Evolutionary conservation across 2,888 invertebrate genomes (phyloP), one percentile per base, ranked within the genome.

Genomic region (Habrosyne pyritoides): DNA sequence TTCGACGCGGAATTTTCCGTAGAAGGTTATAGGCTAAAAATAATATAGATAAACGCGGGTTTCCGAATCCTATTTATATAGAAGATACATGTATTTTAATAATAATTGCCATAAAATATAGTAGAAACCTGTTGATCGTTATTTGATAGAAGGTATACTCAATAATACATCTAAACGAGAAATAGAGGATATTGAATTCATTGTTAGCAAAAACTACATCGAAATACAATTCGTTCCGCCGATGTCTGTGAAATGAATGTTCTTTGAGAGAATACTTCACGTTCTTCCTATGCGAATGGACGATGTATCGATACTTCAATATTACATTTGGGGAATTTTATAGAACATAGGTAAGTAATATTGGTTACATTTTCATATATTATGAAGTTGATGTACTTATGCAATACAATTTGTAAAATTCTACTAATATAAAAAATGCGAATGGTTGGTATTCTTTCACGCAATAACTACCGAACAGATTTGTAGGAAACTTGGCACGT

Each of bases 191-290:
- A 42, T 42, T 42, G 18, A 42, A 42, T 14, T 36, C 14, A 14
- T 36, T 36, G 36, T 36, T 36, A 30, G 47, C 21, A 24, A 36
- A 18, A 18, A n/a, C 21, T 47, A 30, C 46, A 30, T 30, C 12
- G 47, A 22, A 47, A 47, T 33, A 24, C n/a, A 33, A 21, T 21
- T 30, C 47, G 30, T 47, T 53, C 47, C 22, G 42, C 22, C 14
- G 42, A n/a, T 21, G 42, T 42, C 42, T 42, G 18, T 8, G 1
- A 42, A 42, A 18, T 42, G 42, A 42, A 42, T 42, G 42, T 42
- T 18, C 42, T 42, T 42, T 18, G 42, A 42, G 14, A 18, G 42
- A 42, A 42, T 6, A 42, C 18, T 42, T 7, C 42, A 36, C 18
- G 6, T n/a, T 30, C 12, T 12, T 33, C n/a, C 33, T n/a, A 42